phyloP scores from a whole-genome alignment of 2,797 vertebrate species.

The Anguilla megastoma region DNA sequence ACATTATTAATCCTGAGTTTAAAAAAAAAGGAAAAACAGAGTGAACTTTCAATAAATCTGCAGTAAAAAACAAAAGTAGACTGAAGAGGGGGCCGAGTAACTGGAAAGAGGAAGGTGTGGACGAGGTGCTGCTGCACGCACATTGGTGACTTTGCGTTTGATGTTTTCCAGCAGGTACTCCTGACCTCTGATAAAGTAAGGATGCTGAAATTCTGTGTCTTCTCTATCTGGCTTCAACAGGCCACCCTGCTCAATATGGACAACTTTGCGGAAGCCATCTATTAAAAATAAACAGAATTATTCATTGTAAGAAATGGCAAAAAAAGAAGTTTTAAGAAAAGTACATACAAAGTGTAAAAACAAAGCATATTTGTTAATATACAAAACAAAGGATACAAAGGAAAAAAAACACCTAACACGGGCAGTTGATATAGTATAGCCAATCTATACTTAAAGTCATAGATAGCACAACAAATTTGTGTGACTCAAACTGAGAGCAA shows the following conservation, averaged over 20 bases:
- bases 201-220: constrained; percentile 94
- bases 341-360: neutral
- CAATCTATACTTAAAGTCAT: neutral
- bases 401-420: neutral
- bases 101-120: neutral
- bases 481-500: neutral
- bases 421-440: neutral
- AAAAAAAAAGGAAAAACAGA: neutral
- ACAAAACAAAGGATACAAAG: no score
- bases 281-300: constrained; percentile 11
- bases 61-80: neutral
- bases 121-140: constrained; percentile 57
- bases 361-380: no score
- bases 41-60: neutral
- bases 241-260: constrained; percentile 92
- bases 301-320: neutral
- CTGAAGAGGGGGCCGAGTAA: neutral
- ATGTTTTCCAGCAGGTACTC: constrained; percentile 91
- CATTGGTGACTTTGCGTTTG: constrained; percentile 90
- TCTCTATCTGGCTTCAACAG: constrained; percentile 90
- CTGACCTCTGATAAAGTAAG: constrained; percentile 85
- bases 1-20: neutral
- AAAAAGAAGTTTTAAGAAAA: neutral
- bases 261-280: constrained; percentile 95
- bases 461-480: neutral